phyloP scores from a whole-genome alignment of 1,140 invertebrate genomes.

The Asbolus verrucosus region DNA sequence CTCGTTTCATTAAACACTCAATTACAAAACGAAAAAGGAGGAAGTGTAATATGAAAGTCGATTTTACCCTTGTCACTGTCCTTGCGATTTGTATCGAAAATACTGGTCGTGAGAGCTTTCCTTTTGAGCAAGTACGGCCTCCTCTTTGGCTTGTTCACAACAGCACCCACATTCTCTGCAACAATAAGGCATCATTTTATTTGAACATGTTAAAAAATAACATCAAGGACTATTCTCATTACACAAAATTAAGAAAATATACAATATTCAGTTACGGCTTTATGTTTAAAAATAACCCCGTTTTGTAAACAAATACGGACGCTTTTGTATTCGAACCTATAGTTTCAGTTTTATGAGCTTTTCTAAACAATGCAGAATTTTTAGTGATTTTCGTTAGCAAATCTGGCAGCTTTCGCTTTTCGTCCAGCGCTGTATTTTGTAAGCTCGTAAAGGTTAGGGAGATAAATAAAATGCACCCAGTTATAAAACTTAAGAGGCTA shows the following conservation, averaged over 20 bases:
- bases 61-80: conserved; percentile 75
- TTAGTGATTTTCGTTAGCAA: background rate
- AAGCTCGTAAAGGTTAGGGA: conserved; percentile 27
- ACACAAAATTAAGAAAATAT: conserved; percentile 30
- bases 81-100: conserved; percentile 81
- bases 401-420: conserved; percentile 1
- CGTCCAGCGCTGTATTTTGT: background rate
- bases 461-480: conserved; percentile 18
- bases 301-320: conserved; percentile 28
- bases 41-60: background rate
- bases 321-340: conserved; percentile 17
- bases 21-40: background rate
- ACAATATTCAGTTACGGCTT: conserved; percentile 17
- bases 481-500: conserved; percentile 26
- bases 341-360: conserved; percentile 19
- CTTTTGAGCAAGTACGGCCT: conserved; percentile 82
- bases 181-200: conserved; percentile 47
- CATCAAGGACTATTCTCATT: conserved; percentile 8
- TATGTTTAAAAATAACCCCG: conserved; percentile 22
- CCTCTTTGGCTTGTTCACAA: conserved; percentile 76
- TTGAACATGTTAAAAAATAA: conserved; percentile 10
- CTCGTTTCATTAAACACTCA: background rate
- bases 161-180: conserved; percentile 66
- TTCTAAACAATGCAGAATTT: conserved; percentile 21
- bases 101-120: conserved; percentile 85